Evolutionary conservation across 2,888 invertebrate species (phyloP).

Genomic region (Hesperia comma): DNA sequence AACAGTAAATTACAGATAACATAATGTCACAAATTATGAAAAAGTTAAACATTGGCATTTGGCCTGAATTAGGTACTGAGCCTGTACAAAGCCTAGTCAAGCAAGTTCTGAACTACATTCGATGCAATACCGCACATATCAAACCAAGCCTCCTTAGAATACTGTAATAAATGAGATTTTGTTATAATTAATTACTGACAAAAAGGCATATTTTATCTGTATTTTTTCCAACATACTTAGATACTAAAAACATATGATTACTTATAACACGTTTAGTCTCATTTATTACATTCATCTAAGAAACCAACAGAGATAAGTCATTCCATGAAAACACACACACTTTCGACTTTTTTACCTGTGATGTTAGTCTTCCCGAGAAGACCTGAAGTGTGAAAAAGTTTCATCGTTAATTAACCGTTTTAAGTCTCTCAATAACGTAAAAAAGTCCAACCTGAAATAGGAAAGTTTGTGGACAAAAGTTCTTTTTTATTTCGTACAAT

Average conservation of each 20-base stretch:
- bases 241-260: no score
- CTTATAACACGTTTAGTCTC: no score
- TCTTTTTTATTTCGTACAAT: constrained; percentile 23
- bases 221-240: no score
- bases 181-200: constrained; percentile 1
- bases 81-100: constrained; percentile 57
- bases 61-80: constrained; percentile 37
- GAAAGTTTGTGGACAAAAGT: constrained; percentile 72
- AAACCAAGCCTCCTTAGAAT: constrained; percentile 69
- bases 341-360: constrained; percentile 78
- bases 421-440: constrained; percentile 65
- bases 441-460: constrained; percentile 81
- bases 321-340: constrained; percentile 75
- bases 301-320: constrained; percentile 62
- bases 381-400: constrained; percentile 84
- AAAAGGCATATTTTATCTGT: no score
- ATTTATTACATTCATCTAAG: constrained; percentile 56
- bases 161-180: constrained; percentile 61
- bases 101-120: constrained; percentile 60
- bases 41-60: constrained; percentile 34
- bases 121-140: constrained; percentile 63
- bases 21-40: constrained; percentile 27
- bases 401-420: constrained; percentile 80
- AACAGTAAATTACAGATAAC: constrained; percentile 40
- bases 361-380: constrained; percentile 85